Base-by-base conservation (phyloP, 2,888 invertebrate species). In the Hypsopygia costalis region DNA sequence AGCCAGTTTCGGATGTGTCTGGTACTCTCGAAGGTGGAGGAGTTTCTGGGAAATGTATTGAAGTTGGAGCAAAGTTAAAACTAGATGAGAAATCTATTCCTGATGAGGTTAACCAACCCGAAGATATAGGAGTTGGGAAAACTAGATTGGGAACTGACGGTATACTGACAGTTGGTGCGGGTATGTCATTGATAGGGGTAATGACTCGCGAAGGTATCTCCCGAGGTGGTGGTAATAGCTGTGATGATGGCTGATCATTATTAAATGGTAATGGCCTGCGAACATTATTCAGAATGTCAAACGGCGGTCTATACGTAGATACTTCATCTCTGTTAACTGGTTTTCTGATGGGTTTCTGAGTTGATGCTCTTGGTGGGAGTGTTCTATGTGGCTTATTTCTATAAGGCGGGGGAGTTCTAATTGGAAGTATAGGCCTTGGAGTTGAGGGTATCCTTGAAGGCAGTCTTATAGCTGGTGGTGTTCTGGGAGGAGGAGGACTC, bases 401-500 rank as follows among this genome's bases (percentile, higher is more conserved):
- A 40, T 82, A 80, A 2, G 77, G 73, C 12, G 80, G 65, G 41
- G 76, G 75, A 22, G 81, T 81, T 55, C 82, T 70, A 2, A 65
- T 45, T n/a, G 80, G 74, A 22, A 71, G 41, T 32, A 58, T 48
- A 29, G 87, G 83, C 47, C 79, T 67, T 31, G 78, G 62, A 40
- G 81, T 81, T 3, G 70, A 51, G 11, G 77, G 61, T 9, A 60
- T 54, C 47, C 81, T 73, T 1, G 71, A 56, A 33, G 79, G 79
- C 7, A 57, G 51, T 51, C 77, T 73, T 9, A 65, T 67, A 21
- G 69, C 58, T 16, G 78, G 52, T 16, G 75, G 69, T 1, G 69
- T 73, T 44, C 74, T 69, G 11, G 82, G 80, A 39, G 90, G 90
- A 8, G 90, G 90, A 30, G 90, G 90, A 58, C 81, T 90, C 80